A percentile compares a stretch with the other conserved stretches of the same genome.
phyloP scores from a whole-genome alignment of 2,888 invertebrate species.

The Orchesellides sinensis region DNA sequence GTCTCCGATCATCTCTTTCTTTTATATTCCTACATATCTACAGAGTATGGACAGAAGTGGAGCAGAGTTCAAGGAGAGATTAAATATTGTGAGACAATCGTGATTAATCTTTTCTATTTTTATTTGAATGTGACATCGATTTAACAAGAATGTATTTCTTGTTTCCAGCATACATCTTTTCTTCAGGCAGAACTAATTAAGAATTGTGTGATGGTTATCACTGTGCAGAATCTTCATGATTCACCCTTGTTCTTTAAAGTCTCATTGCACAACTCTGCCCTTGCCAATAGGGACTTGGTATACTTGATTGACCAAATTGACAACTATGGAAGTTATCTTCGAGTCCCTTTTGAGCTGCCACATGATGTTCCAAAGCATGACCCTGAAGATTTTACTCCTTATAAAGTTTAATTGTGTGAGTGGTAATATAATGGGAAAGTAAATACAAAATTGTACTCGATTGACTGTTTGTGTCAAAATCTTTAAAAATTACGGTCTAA shows the following conservation, averaged over 20 bases:
- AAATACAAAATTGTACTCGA: too few species aligned
- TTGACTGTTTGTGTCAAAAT: too few species aligned
- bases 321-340: constrained; percentile 85
- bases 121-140: not conserved
- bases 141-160: not conserved
- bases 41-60: constrained; percentile 69
- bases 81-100: constrained; percentile 45
- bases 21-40: constrained; percentile 91
- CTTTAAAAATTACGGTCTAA: too few species aligned
- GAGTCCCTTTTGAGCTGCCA: constrained; percentile 23
- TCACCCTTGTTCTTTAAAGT: constrained; percentile 96
- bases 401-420: too few species aligned
- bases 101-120: not conserved
- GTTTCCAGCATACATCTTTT: constrained; percentile 40
- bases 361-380: not conserved
- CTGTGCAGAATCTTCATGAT: constrained; percentile 92
- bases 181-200: constrained; percentile 85
- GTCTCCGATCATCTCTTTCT: constrained; percentile 96
- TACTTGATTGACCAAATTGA: constrained; percentile 93
- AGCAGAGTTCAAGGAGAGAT: constrained; percentile 52
- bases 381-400: too few species aligned
- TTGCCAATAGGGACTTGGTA: constrained; percentile 89
- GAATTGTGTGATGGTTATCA: constrained; percentile 96
- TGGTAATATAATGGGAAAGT: too few species aligned
- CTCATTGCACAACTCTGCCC: constrained; percentile 93